Conservation (phyloP, 2,113 vertebrate genomes). For the Daubentonia madagascariensis region DNA sequence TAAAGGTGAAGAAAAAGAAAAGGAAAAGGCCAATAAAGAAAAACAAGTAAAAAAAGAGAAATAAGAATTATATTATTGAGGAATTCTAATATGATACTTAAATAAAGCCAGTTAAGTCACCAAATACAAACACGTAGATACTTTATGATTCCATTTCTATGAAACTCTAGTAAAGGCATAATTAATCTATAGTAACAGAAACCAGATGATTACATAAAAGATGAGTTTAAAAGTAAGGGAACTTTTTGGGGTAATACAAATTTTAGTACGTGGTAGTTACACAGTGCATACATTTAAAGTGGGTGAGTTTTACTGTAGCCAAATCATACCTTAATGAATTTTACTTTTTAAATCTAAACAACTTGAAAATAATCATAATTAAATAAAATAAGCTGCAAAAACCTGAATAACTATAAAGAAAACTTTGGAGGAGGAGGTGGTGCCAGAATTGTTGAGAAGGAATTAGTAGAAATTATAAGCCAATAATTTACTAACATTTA, state of each 20-base stretch:
- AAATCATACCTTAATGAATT: background rate
- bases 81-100: background rate
- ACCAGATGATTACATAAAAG: background rate
- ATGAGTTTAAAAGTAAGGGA: background rate
- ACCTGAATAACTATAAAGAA: background rate
- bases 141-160: background rate
- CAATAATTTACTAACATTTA: background rate
- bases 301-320: background rate
- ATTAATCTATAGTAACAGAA: background rate
- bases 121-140: background rate
- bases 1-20: background rate
- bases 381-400: background rate
- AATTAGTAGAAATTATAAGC: background rate
- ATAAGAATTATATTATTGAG: background rate
- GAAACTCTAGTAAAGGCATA: background rate
- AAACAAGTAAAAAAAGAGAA: background rate
- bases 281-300: background rate
- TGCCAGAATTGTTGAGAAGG: background rate
- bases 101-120: background rate
- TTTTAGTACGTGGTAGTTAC: background rate
- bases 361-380: background rate
- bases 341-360: background rate
- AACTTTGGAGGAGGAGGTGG: background rate
- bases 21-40: background rate
- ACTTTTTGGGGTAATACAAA: no score